Evolutionary conservation across 2,113 vertebrate species (phyloP), one percentile per base, ranked within the genome.

Genomic region (Myrmophylax atrothorax): DNA sequence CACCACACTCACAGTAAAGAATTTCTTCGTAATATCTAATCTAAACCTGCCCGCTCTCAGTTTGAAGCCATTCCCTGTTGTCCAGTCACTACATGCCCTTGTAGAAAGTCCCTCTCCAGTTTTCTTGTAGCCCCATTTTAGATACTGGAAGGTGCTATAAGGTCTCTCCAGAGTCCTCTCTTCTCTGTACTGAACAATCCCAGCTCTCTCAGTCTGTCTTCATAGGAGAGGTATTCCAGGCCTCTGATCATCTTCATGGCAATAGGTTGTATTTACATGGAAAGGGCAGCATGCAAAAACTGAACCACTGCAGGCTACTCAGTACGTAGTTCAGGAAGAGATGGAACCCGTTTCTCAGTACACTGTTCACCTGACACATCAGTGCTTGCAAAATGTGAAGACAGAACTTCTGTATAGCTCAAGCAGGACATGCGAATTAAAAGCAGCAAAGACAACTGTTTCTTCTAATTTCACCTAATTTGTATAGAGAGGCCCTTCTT

Each of bases 401-500:
- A 76, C 82, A 85, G 75, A 67, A 20, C 62, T 74, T 77, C 75
- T 46, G 44, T 29, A 6, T 0, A 70, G 87, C 50, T 56, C 0
- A 3, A 66, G 67, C 77, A 69, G 62, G 67, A 42, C 7, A 84
- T 90, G 93, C 93, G 94, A 92, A 94, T 95, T 23, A 50, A 62
- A 72, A 69, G 52, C 82, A 95, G 73, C 9, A 2, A 89, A 81
- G 82, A 89, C 91, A 94, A 96, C 93, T 90, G 85, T 93, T 95
- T 70, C 87, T 74, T 86, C 93, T 96, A 90, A 95, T 92, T 90
- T 95, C 78, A 46, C 64, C 47, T 84, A 83, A 64, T 83, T 47
- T 72, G 75, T 37, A 74, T 20, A 52, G 87, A 76, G 87, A 95
- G 90, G 93, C 47, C 83, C 55, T 64, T 90, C 92, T 94, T 92